Base-by-base conservation (phyloP, 2,113 vertebrate genomes). In the Taxidea taxus region DNA sequence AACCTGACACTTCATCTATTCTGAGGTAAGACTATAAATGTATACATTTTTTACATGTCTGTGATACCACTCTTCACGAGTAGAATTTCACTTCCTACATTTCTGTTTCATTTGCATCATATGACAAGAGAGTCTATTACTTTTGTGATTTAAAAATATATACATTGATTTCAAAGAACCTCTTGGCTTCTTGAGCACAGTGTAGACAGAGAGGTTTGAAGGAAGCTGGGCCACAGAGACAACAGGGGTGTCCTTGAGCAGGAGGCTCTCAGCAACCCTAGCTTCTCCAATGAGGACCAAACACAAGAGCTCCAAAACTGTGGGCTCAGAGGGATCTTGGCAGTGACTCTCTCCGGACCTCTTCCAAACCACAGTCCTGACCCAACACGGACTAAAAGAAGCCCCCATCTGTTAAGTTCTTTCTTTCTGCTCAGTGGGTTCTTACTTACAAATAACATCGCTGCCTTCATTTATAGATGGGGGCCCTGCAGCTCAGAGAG, bases 71-170 rank as follows among this genome's bases (percentile, higher is more conserved):
- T 77, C 39, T 93, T 80, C 66, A 49, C 29, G 25, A 88, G 6
- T 29, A 13, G 62, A 23, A 80, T 74, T 95, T 92, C 78, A 49
- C 70, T 91, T 70, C 25, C 21, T 58, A 49, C 1, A 51, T 64
- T 88, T 75, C 84, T 83, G 66, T 62, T 88, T 81, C 81, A 85
- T 82, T 81, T 88, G 42, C 37, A 82, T 68, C 44, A 49, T 39
- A 85, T 85, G 39, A 18, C 77, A 89, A 47, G 21, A 84, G 42
- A 86, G 27, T n/a, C 74, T 82, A 58, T 44, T 82, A 92, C 37
- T 96, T 95, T 58, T 66, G 11, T 78, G 9, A 87, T 64, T 95
- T 87, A 66, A 96, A 95, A 72, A 75, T 37, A 75, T 9, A 42
- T 23, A 58, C 31, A 49, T 60, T 6, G 44, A 58, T 72, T 91